Percentiles rank a stretch among this genome's conserved stretches.
phyloP scores from a whole-genome alignment of 1,140 invertebrate genomes.

The silkworm (Bombyx mori) region DNA sequence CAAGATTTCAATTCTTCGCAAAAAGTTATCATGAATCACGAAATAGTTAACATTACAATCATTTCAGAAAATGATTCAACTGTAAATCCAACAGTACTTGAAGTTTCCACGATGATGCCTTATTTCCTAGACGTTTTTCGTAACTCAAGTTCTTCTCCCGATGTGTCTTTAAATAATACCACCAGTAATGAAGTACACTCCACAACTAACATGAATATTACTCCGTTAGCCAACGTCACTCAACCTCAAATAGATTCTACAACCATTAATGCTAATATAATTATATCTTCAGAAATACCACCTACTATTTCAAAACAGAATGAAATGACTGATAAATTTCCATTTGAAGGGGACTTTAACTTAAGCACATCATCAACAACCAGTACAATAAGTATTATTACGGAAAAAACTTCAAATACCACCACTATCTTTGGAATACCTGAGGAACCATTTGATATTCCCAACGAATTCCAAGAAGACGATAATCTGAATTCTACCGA shows the following conservation, averaged over 20 bases:
- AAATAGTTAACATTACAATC: slow-evolving; percentile 55
- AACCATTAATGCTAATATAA: no score
- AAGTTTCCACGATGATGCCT: slow-evolving; percentile 49
- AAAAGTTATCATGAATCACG: slow-evolving; percentile 36
- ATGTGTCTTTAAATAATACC: not conserved
- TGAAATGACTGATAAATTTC: no score
- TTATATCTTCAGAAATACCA: no score
- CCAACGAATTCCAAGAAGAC: slow-evolving; percentile 8
- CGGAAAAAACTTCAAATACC: no score
- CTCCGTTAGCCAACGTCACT: not conserved
- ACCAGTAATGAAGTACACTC: not conserved
- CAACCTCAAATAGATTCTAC: no score
- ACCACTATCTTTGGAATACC: no score
- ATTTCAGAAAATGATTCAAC: slow-evolving; percentile 32
- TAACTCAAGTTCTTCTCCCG: no score
- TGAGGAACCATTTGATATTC: no score
- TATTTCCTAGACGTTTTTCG: slow-evolving; percentile 6
- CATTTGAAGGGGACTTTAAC: no score
- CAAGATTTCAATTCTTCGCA: slow-evolving; percentile 4
- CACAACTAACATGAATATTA: not conserved
- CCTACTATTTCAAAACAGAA: no score
- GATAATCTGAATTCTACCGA: slow-evolving; percentile 18
- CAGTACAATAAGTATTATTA: no score
- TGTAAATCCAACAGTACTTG: slow-evolving; percentile 31
- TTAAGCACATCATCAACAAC: no score